Evolutionary conservation across 1,140 invertebrate genomes (phyloP).

Genomic region (Apolygus lucorum): DNA sequence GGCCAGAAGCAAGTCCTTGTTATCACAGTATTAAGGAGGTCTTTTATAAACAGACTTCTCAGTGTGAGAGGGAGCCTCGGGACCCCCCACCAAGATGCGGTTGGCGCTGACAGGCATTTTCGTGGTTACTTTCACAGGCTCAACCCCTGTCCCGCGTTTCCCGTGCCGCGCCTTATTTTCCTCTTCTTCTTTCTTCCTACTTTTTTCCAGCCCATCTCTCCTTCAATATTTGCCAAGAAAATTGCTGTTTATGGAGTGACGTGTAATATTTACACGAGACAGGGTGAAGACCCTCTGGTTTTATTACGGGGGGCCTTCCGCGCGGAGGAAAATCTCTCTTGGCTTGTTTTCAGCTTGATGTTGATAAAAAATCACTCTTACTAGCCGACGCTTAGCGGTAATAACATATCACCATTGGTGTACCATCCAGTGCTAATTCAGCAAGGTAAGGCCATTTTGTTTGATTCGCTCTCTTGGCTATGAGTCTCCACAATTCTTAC

Average conservation of each 20-base stretch:
- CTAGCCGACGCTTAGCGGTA: too few relatives aligned
- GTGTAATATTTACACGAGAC: conserved; percentile 7
- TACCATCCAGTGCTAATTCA: too few relatives aligned
- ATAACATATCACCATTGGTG: too few relatives aligned
- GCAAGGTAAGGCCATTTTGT: too few relatives aligned
- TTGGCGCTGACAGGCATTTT: neutral
- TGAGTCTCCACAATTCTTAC: too few relatives aligned
- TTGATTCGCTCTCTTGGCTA: too few relatives aligned
- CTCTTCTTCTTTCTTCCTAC: neutral
- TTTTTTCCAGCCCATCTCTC: neutral
- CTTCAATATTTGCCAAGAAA: conserved; percentile 6
- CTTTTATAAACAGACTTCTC: neutral
- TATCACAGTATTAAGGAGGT: neutral
- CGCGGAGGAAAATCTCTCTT: too few relatives aligned
- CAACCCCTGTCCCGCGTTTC: neutral
- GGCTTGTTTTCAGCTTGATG: too few relatives aligned
- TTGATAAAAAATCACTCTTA: too few relatives aligned
- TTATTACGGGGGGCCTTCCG: too few relatives aligned
- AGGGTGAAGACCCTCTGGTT: neutral
- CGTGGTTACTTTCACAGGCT: neutral
- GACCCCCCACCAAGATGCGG: neutral
- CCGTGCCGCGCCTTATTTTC: neutral
- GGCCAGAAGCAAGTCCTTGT: neutral
- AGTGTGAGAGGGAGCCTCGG: too few relatives aligned
- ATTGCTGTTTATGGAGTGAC: conserved; percentile 11